Conservation (phyloP, 2,888 invertebrate genomes). For the Metallyticus violacea region DNA sequence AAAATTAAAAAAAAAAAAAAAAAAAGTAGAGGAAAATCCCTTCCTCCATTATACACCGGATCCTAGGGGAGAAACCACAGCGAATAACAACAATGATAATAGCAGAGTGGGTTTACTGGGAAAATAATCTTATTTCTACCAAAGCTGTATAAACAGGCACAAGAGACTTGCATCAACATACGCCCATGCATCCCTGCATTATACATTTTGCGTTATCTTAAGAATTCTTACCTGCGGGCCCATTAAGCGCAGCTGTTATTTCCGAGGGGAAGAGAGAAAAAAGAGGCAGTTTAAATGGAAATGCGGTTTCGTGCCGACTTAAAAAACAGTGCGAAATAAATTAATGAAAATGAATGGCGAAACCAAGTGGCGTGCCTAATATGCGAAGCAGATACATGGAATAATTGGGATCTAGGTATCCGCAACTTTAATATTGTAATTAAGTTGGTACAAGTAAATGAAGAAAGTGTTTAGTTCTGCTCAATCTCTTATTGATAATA, state of each 20-base stretch:
- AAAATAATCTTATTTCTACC: background rate
- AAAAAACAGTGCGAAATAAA: background rate
- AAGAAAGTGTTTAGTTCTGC: too few species aligned
- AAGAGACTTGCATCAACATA: background rate
- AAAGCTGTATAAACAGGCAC: background rate
- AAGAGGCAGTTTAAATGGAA: background rate
- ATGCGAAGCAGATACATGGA: background rate
- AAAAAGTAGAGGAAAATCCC: background rate
- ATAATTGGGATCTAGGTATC: background rate
- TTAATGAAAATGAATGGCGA: background rate
- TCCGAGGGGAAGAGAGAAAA: background rate
- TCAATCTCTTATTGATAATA: too few species aligned
- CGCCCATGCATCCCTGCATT: background rate
- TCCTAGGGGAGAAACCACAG: background rate
- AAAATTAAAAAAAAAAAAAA: background rate
- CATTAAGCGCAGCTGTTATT: background rate
- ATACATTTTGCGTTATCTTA: background rate
- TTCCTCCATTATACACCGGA: background rate
- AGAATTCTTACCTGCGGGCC: background rate
- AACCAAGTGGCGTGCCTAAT: background rate
- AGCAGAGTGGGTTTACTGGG: background rate
- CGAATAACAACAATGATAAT: background rate
- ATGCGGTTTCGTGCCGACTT: background rate
- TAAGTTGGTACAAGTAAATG: too few species aligned
- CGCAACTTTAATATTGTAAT: too few species aligned